Evolutionary conservation across 1,140 invertebrate species (phyloP).

Genomic region (Euwallacea similis): DNA sequence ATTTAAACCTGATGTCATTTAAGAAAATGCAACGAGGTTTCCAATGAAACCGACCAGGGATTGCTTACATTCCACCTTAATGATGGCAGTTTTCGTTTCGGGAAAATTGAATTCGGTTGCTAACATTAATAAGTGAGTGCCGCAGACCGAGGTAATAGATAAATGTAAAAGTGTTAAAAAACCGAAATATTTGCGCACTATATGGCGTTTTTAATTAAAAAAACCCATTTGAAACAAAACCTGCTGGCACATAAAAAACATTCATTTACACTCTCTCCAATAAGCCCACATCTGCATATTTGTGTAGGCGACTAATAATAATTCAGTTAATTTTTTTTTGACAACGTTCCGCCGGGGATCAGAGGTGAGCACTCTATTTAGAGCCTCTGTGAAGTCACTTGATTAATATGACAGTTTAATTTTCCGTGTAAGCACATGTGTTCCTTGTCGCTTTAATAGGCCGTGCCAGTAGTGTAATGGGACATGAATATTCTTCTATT

Average conservation of each 20-base stretch:
- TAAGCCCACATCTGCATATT: not conserved
- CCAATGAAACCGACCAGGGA: too few species aligned
- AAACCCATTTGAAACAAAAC: not conserved
- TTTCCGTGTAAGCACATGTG: not conserved
- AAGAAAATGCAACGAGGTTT: too few species aligned
- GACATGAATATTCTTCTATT: too few species aligned
- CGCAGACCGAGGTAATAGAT: too few species aligned
- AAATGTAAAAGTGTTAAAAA: too few species aligned
- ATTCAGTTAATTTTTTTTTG: slow-evolving; percentile 4
- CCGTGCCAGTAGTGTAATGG: not conserved
- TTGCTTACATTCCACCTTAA: too few species aligned
- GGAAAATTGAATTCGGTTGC: too few species aligned
- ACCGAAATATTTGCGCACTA: too few species aligned
- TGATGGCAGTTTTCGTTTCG: too few species aligned
- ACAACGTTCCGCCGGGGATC: slow-evolving; percentile 1
- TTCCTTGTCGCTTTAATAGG: not conserved
- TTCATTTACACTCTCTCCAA: slow-evolving; percentile 5
- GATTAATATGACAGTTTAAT: slow-evolving; percentile 2
- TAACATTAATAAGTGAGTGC: too few species aligned
- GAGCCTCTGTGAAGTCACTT: not conserved
- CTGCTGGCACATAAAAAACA: not conserved
- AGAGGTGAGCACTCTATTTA: slow-evolving; percentile 6
- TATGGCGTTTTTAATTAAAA: not conserved
- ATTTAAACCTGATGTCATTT: too few species aligned
- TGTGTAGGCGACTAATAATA: slow-evolving; percentile 4